phyloP scores from a whole-genome alignment of 64 coral and sea anemone genomes.

The Montipora cactus region DNA sequence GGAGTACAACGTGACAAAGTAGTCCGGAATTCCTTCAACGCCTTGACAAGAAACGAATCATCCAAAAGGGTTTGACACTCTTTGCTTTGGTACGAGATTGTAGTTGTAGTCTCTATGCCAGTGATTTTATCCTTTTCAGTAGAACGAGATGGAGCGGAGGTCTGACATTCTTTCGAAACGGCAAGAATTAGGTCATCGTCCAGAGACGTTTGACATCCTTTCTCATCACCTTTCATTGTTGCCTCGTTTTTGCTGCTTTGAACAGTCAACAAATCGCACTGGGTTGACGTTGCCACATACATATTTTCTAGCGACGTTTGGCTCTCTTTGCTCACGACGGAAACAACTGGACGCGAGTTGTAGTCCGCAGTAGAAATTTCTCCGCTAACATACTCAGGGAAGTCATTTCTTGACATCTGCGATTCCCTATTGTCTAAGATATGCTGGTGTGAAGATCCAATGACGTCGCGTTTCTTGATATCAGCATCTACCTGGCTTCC shows the following conservation, averaged over 20 bases:
- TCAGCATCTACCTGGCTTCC: not conserved
- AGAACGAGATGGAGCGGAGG: not conserved
- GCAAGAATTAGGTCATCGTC: not conserved
- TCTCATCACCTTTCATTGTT: not conserved
- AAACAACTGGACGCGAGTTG: not conserved
- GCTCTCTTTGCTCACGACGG: not conserved
- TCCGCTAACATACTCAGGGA: not conserved
- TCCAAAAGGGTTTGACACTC: not conserved
- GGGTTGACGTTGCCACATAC: not conserved
- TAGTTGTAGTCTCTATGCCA: not conserved
- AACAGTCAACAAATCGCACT: conserved; percentile 11
- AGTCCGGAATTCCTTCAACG: not conserved
- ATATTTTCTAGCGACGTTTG: not conserved
- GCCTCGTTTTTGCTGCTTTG: not conserved
- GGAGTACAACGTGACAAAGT: not conserved
- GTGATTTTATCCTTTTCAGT: not conserved
- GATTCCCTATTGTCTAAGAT: conserved; percentile 5
- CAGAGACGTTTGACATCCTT: not conserved
- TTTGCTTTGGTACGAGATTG: not conserved
- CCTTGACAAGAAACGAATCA: not conserved
- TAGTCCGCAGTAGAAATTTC: not conserved
- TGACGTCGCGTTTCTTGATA: not conserved
- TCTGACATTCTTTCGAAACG: not conserved
- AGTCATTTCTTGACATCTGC: not conserved
- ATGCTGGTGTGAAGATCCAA: not conserved